Evolutionary conservation across 2,113 vertebrate species (phyloP).

Genomic region (Pomatorhinus ruficollis): DNA sequence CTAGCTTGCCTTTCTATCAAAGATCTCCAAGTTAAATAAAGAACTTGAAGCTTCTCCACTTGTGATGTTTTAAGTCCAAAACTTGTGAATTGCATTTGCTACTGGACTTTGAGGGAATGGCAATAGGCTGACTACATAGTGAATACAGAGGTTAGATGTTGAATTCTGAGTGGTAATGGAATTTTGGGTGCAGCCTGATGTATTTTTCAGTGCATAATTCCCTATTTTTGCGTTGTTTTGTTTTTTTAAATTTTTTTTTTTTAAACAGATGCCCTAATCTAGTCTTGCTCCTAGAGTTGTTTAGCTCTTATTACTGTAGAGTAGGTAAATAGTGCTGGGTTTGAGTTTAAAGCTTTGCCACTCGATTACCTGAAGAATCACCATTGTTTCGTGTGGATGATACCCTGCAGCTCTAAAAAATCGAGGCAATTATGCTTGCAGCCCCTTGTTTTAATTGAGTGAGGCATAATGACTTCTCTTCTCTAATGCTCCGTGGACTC

Average conservation of each 20-base stretch:
- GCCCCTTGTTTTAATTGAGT: slow-evolving; percentile 57
- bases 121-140: background rate
- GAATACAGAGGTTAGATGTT: fast-evolving
- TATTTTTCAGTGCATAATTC: background rate
- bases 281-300: background rate
- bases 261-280: background rate
- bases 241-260: background rate
- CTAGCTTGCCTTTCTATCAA: background rate
- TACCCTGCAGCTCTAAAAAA: slow-evolving; percentile 56
- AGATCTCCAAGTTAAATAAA: background rate
- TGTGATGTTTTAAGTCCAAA: background rate
- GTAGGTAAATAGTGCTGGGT: background rate
- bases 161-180: background rate
- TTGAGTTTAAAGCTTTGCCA: slow-evolving; percentile 17
- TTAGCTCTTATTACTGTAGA: background rate
- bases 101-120: background rate
- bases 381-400: background rate
- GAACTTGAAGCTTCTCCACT: background rate
- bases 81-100: background rate
- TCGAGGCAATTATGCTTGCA: slow-evolving; percentile 48
- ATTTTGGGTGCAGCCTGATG: background rate
- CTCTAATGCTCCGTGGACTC: slow-evolving; percentile 25
- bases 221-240: background rate
- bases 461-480: slow-evolving; percentile 54
- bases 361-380: slow-evolving; percentile 43